Conservation (phyloP, 2,797 vertebrate species). For the Pelochelys cantorii region DNA sequence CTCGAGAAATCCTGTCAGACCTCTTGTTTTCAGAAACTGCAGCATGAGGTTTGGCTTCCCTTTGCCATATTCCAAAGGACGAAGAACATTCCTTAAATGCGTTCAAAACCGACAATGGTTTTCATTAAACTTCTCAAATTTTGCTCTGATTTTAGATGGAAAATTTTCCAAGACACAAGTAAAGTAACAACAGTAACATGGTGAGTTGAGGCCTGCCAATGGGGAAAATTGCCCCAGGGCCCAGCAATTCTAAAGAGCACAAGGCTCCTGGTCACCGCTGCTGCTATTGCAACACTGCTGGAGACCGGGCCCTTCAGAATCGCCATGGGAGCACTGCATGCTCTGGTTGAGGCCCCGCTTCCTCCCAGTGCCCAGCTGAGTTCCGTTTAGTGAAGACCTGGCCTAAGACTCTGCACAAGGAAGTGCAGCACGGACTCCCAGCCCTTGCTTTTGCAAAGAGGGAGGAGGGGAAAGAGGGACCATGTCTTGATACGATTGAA, state of each 20-base stretch:
- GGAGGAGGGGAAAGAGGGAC: neutral
- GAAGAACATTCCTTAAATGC: neutral
- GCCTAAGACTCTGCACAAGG: neutral
- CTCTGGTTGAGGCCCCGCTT: too few species aligned
- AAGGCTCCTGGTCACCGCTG: too few species aligned
- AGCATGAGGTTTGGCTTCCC: slow-evolving; percentile 80
- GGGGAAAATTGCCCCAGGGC: too few species aligned
- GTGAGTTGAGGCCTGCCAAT: neutral
- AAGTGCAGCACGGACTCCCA: neutral
- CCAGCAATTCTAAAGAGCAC: too few species aligned
- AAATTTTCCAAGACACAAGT: neutral
- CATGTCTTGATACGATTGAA: neutral
- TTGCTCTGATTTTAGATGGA: neutral
- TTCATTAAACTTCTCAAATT: neutral
- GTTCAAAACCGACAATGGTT: neutral
- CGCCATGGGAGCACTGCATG: too few species aligned
- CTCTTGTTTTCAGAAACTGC: slow-evolving; percentile 85
- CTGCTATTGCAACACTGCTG: too few species aligned
- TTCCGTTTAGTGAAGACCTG: too few species aligned
- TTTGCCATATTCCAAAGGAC: slow-evolving; percentile 80
- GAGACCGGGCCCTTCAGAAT: too few species aligned
- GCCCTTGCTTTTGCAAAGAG: neutral
- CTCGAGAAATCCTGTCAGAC: slow-evolving; percentile 87
- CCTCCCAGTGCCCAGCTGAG: too few species aligned
- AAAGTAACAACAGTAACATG: neutral